Base-by-base conservation (phyloP, 2,113 vertebrate genomes). In the Microcebus griseorufus region DNA sequence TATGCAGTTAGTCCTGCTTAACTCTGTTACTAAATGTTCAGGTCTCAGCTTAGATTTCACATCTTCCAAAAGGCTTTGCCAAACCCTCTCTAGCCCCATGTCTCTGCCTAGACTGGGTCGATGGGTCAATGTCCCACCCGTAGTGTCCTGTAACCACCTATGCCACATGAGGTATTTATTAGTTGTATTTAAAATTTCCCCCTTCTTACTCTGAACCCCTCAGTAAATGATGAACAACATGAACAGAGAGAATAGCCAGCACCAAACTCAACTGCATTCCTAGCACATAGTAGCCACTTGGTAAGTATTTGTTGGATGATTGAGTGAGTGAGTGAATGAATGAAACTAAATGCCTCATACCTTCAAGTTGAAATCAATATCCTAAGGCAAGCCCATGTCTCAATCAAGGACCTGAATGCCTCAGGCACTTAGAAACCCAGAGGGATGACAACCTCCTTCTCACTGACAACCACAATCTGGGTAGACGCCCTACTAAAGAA, bases 331-430 rank as follows among this genome's bases (percentile, higher is more conserved):
- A 79, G 8, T 76, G n/a, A 91, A 83, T 76, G 62, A 83, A 39
- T 93, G 73, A 96, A 69, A 4, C 39, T 81, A 60, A 88, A 18
- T 90, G 9, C 8, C 55, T n/a, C 25, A 70, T 45, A n/a, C 0
- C 18, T 11, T 90, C 37, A 94, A 58, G 6, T 62, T 78, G 45
- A 85, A 96, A 91, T 94, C 62, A 88, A 13, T 86, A 58, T 69
- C 45, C 9, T 18, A 11, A 73, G 48, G 88, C 27, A 87, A 96
- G 5, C 14, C 29, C 12, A 42, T 13, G 3, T 72, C 53, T 69
- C 86, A 88, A 12, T 60, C 9, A 83, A 72, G 42, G 11, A 69
- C 23, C n/a, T 65, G 75, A 80, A 22, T 62, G 10, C 4, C 34
- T 23, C 2, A 5, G 25, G 37, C 1, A 32, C 8, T 27, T 42